Percentiles rank a stretch among this genome's conserved stretches.
Conservation (phyloP, 2,113 vertebrate genomes). For the Bettongia penicillata region DNA sequence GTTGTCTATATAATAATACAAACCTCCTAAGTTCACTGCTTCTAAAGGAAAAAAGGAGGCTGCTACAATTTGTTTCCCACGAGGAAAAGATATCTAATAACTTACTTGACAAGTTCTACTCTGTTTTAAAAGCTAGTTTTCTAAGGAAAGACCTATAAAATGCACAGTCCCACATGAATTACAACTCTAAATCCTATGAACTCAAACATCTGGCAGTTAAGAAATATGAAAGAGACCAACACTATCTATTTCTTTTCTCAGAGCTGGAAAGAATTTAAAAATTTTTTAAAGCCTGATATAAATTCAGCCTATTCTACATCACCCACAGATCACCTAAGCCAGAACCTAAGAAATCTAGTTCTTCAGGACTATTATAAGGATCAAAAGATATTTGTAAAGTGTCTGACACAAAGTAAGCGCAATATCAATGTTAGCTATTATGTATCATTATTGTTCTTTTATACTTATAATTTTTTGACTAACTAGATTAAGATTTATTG, state of each 20-base stretch:
- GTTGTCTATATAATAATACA: neutral
- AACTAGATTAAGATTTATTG: neutral
- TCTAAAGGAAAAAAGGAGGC: neutral
- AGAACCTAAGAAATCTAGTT: neutral
- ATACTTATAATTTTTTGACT: neutral
- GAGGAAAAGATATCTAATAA: neutral
- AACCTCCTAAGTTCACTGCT: neutral
- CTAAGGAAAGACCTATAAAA: neutral
- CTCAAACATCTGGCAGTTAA: neutral
- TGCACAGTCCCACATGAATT: neutral
- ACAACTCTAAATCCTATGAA: neutral
- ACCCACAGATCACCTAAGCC: neutral
- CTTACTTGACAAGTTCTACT: neutral
- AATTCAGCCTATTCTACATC: neutral
- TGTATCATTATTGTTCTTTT: neutral
- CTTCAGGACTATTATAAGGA: neutral
- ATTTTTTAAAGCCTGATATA: neutral
- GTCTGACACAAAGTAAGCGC: neutral
- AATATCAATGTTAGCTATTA: neutral
- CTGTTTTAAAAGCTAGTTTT: neutral
- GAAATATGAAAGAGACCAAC: neutral
- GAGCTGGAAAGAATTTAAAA: neutral
- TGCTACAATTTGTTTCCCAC: neutral
- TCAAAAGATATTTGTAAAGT: neutral
- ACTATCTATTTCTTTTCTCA: neutral